Conservation (phyloP, 64 coral and sea anemone species). For the Pocillopora damicornis region DNA sequence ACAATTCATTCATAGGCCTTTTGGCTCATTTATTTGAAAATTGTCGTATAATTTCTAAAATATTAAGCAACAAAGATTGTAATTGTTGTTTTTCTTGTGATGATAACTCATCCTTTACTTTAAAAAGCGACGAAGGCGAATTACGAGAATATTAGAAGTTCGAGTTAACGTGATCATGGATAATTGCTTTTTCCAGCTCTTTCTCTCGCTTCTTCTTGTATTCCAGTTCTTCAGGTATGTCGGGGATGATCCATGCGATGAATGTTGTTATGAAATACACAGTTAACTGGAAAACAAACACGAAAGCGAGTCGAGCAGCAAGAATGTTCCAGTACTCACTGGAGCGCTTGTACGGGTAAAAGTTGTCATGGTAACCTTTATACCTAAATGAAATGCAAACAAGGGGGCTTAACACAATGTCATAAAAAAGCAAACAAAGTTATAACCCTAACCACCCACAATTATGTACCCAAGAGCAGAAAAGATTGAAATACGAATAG, state of each 20-base stretch:
- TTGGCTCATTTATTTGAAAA: too few species aligned
- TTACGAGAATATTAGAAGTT: not conserved
- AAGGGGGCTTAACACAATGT: too few species aligned
- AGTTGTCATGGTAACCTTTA: slow-evolving; percentile 56
- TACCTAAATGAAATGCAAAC: slow-evolving; percentile 20
- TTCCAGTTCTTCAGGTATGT: slow-evolving; percentile 39
- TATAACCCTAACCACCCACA: not conserved
- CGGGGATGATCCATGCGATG: slow-evolving; percentile 65
- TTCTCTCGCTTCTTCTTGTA: slow-evolving; percentile 62
- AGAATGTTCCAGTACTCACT: slow-evolving; percentile 67
- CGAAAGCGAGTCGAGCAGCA: slow-evolving; percentile 64
- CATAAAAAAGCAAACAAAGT: not conserved
- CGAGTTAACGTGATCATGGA: not conserved
- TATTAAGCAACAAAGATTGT: too few species aligned
- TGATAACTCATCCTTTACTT: too few species aligned
- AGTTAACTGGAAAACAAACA: slow-evolving; percentile 57
- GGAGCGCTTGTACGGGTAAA: slow-evolving; percentile 46
- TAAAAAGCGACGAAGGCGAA: too few species aligned
- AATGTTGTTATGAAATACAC: slow-evolving; percentile 57
- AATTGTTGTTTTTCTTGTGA: too few species aligned
- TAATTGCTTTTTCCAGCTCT: slow-evolving; percentile 44
- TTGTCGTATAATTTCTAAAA: too few species aligned
- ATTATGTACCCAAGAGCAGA: too few species aligned
- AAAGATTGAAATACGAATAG: too few species aligned
- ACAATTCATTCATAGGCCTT: too few species aligned